Conservation (phyloP, 1,140 invertebrate genomes). For the Rhynchophorus ferrugineus region DNA sequence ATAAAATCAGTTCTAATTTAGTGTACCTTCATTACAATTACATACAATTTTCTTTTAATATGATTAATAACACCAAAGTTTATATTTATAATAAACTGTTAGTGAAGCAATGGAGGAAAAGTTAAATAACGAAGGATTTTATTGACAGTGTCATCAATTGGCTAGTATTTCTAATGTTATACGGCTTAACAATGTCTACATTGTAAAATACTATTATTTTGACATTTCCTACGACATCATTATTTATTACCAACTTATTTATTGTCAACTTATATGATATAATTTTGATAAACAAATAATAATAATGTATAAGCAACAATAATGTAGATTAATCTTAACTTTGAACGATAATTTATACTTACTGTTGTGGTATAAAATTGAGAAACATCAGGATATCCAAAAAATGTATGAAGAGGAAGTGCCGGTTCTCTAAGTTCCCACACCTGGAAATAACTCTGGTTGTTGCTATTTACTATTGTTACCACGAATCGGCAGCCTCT, state of each 20-base stretch:
- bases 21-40: constrained; percentile 65
- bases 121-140: no score
- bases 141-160: no score
- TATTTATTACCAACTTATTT: no score
- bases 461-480: constrained; percentile 56
- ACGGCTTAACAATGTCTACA: no score
- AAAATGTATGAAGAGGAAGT: constrained; percentile 68
- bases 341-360: constrained; percentile 36
- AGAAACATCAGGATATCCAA: constrained; percentile 42
- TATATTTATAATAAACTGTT: no score
- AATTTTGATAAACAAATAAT: no score
- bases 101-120: no score
- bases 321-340: neutral
- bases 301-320: constrained; percentile 36
- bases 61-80: constrained; percentile 33
- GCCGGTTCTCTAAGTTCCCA: constrained; percentile 80
- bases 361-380: constrained; percentile 64
- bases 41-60: constrained; percentile 42
- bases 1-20: constrained; percentile 65
- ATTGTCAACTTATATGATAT: no score
- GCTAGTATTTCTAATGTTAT: no score
- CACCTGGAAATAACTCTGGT: constrained; percentile 65
- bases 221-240: no score
- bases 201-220: no score
- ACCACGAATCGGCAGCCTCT: constrained; percentile 77